phyloP scores from a whole-genome alignment of 1,140 invertebrate genomes.

The Choristoneura fumiferana region DNA sequence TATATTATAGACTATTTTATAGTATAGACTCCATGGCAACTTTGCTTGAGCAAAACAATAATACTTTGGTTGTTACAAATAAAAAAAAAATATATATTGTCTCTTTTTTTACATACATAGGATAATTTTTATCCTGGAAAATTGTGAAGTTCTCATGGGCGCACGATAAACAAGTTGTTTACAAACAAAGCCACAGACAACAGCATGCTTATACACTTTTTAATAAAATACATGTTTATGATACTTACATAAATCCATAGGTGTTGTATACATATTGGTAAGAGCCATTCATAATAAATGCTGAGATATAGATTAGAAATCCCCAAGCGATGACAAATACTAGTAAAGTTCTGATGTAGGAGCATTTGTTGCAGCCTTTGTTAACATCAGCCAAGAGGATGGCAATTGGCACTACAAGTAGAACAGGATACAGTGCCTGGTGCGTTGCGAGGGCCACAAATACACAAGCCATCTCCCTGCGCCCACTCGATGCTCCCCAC shows the following conservation, averaged over 20 bases:
- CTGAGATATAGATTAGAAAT: constrained; percentile 70
- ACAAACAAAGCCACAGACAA: no score
- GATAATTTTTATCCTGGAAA: no score
- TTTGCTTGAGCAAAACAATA: no score
- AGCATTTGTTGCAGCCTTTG: constrained; percentile 74
- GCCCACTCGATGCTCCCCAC: constrained; percentile 84
- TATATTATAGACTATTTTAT: no score
- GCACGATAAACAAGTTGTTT: no score
- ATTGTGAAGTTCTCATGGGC: no score
- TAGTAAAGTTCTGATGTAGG: constrained; percentile 69
- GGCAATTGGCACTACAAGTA: constrained; percentile 89
- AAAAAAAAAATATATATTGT: no score
- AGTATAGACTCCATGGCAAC: no score
- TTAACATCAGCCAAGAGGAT: constrained; percentile 69
- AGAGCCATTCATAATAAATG: constrained; percentile 79
- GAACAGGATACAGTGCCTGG: constrained; percentile 92
- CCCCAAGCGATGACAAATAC: constrained; percentile 73
- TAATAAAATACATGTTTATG: not conserved
- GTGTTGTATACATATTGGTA: constrained; percentile 88
- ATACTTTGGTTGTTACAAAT: no score
- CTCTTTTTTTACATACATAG: no score
- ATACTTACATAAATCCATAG: constrained; percentile 90
- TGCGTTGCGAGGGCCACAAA: constrained; percentile 88
- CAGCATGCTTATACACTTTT: not conserved
- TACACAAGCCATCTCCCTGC: constrained; percentile 79